Conservation (phyloP, 2,888 invertebrate species). For the Melanostoma mellinum region DNA sequence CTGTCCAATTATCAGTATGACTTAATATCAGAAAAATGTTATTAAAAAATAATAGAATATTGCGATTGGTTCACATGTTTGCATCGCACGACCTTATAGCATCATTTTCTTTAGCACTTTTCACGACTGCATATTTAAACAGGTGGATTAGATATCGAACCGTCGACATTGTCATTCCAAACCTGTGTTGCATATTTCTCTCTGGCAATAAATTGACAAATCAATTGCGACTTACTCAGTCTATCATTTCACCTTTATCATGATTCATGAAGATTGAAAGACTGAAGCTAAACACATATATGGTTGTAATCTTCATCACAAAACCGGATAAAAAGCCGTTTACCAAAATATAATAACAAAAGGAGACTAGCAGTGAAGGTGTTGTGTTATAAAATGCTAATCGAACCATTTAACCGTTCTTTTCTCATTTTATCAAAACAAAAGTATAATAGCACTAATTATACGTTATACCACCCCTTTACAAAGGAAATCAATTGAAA, state of each 20-base stretch:
- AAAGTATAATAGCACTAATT: too few relatives aligned
- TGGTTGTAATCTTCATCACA: background rate
- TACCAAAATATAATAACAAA: background rate
- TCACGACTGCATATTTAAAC: slow-evolving; percentile 12
- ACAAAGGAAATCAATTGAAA: background rate
- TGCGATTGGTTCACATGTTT: background rate
- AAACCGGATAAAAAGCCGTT: slow-evolving; percentile 3
- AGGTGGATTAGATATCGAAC: background rate
- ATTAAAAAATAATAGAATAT: too few relatives aligned
- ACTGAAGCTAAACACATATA: background rate
- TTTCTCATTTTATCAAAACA: too few relatives aligned
- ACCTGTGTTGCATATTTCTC: too few relatives aligned
- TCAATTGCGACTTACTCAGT: slow-evolving; percentile 13
- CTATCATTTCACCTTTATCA: too few relatives aligned
- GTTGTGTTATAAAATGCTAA: too few relatives aligned
- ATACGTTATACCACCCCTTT: too few relatives aligned
- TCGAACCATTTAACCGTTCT: too few relatives aligned
- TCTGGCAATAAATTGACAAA: background rate
- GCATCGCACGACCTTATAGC: slow-evolving; percentile 1
- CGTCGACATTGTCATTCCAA: too few relatives aligned
- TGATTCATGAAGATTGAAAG: too few relatives aligned
- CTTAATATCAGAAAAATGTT: too few relatives aligned
- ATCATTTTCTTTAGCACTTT: background rate
- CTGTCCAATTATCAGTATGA: too few relatives aligned
- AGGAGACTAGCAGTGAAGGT: background rate